phyloP scores from a whole-genome alignment of 2,113 vertebrate genomes.

The Leiothrix lutea region DNA sequence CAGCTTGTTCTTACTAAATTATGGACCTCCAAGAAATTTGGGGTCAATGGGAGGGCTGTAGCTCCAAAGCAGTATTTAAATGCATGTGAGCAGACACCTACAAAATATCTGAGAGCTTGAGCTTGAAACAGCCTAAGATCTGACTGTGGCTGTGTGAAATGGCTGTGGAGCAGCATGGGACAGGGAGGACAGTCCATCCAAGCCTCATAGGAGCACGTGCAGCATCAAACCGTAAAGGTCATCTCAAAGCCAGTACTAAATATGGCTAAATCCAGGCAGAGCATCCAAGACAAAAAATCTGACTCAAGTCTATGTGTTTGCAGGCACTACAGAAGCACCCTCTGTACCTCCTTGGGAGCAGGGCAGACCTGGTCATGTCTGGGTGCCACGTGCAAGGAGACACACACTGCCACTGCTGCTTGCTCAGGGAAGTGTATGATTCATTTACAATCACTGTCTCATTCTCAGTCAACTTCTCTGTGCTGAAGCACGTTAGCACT shows the following conservation, averaged over 20 bases:
- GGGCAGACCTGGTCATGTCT: neutral
- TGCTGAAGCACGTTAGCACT: neutral
- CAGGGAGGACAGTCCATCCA: neutral
- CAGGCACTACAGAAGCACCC: neutral
- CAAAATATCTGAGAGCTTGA: neutral
- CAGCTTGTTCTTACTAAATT: neutral
- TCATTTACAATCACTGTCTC: neutral
- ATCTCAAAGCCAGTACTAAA: neutral
- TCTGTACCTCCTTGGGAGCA: neutral
- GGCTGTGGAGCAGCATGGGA: neutral
- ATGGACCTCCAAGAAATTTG: neutral
- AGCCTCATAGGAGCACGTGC: accelerated
- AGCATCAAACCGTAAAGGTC: neutral
- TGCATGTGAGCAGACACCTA: neutral
- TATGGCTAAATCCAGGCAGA: neutral
- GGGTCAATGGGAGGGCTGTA: neutral
- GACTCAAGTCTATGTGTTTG: neutral
- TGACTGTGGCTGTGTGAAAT: neutral
- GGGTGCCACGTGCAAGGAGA: neutral
- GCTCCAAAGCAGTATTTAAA: neutral
- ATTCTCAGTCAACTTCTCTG: neutral
- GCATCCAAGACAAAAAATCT: neutral
- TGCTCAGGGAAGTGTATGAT: neutral
- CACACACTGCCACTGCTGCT: neutral
- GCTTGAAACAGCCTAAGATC: neutral